phyloP scores from a whole-genome alignment of 2,113 vertebrate genomes.

The cattle (Bos taurus) region ARS-UCD2.0 NC_037337.1:3786501-3787000 shows the following conservation, averaged over 20 bases:
- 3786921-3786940: not conserved
- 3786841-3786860: not conserved
- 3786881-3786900: slow-evolving; percentile 29
- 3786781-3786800: not conserved
- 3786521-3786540: not conserved
- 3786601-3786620: not conserved
- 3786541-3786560: not conserved
- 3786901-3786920: not conserved
- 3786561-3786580: not conserved
- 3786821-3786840: not conserved
- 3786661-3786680: not conserved
- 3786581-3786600: not conserved
- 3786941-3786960: slow-evolving; percentile 11
- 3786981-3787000: not conserved
- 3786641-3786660: not conserved
- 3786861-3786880: not conserved
- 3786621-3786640: not conserved
- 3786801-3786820: not conserved
- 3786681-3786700: not conserved
- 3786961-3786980: not conserved
- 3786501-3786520: not conserved
- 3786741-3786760: not conserved
- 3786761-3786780: not conserved
- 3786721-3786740: not conserved
- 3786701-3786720: not conserved